Base-by-base conservation (phyloP, 2,113 vertebrate species). In the Galemys pyrenaicus region DNA sequence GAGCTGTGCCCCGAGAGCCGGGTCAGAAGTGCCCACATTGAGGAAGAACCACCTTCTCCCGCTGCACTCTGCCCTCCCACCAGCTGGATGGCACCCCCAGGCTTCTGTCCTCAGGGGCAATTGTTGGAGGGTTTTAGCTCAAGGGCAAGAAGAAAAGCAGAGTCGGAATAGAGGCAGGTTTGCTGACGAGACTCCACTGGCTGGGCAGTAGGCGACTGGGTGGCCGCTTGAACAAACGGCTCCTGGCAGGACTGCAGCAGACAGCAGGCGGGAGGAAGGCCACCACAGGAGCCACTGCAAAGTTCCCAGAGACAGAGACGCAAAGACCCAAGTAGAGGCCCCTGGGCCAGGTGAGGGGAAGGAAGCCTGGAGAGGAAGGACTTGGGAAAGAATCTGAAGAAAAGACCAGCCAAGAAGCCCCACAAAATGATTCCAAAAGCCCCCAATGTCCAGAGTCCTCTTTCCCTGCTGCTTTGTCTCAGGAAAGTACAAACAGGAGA, bases 341-440 rank as follows among this genome's bases (percentile, higher is more conserved):
- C 71, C 56, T 1, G 16, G 62, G 15, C 10, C 51, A 24, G 2
- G 6, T 3, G 19, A 41, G 3, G 30, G 2, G 44, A 39, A 93
- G 26, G 41, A 26, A 9, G n/a, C 13, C 37, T 22, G 22, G 10
- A 54, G 46, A 64, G 35, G 56, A 87, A 49, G 10, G 67, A 92
- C 71, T 79, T 75, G 56, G 73, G 82, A 62, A 89, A 92, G 58
- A 46, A 73, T 86, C 54, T 77, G 51, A 80, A 96, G 41, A 89
- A 92, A 92, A 15, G 51, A 44, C 65, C 54, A n/a, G 39, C n/a
- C 19, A 49, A 87, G 32, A 87, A 89, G 49, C 24, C 37, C 49
- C 9, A 8, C 3, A 8, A 58, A 91, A 74, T 2, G 9, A 56
- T 73, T 73, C 37, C 20, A 19, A 77, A 54, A 79, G 65, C 81